Evolutionary conservation across 2,797 vertebrate species (phyloP).

Genomic region (Zenarchopterus dispar): DNA sequence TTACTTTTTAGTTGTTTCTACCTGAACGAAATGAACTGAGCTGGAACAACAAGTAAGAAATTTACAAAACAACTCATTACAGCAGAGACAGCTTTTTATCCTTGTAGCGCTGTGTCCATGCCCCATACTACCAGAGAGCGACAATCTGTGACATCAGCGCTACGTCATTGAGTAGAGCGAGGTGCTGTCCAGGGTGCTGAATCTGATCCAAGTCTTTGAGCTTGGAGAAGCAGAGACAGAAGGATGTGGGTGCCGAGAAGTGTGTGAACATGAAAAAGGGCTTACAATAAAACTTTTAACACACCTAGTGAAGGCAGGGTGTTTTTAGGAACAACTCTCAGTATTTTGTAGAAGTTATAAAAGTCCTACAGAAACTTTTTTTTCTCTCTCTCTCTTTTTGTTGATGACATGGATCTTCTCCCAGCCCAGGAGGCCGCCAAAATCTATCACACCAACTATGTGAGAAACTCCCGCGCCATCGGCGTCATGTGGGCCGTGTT

Average conservation of each 20-base stretch:
- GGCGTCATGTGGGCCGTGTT: constrained; percentile 96
- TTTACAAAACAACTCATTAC: too few species aligned
- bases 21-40: too few species aligned
- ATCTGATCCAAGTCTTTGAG: constrained; percentile 4
- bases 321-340: too few species aligned
- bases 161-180: constrained; percentile 11
- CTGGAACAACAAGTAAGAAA: too few species aligned
- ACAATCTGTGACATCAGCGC: constrained; percentile 27
- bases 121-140: not conserved
- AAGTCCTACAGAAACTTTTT: not conserved
- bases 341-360: too few species aligned
- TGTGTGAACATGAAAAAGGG: too few species aligned
- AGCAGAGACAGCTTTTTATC: not conserved
- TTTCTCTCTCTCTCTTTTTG: not conserved
- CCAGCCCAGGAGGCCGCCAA: constrained; percentile 94
- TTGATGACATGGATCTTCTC: constrained; percentile 83
- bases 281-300: too few species aligned
- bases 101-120: not conserved
- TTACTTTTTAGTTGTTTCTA: too few species aligned
- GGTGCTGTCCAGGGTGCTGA: constrained; percentile 68
- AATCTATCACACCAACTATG: constrained; percentile 98
- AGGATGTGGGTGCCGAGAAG: too few species aligned
- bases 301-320: too few species aligned
- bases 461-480: constrained; percentile 92
- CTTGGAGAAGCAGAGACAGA: not conserved